Conservation (phyloP, 2,888 invertebrate genomes). For the Meta bourneti region DNA sequence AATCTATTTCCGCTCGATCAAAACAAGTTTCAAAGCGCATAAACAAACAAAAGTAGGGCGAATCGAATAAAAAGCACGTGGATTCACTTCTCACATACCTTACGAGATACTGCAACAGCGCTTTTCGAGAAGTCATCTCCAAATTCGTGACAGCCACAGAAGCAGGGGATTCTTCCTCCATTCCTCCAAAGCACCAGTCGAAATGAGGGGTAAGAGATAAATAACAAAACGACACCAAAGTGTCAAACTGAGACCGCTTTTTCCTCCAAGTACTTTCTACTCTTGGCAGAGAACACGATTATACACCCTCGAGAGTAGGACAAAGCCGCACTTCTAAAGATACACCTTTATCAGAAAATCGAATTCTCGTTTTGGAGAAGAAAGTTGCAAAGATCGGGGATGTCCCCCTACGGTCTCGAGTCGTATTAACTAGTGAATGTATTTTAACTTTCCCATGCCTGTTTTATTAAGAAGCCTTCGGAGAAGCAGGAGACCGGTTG, state of each 20-base stretch:
- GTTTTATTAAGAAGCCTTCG: constrained; percentile 37
- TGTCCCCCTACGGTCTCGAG: background rate
- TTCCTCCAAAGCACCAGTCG: constrained; percentile 1
- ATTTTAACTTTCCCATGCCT: constrained; percentile 34
- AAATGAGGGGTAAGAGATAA: background rate
- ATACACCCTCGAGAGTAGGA: constrained; percentile 29
- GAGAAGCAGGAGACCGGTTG: constrained; percentile 34
- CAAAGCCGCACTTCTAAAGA: constrained; percentile 26
- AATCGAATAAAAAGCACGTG: too few relatives aligned
- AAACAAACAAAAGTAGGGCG: too few relatives aligned
- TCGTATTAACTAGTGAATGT: constrained; percentile 43
- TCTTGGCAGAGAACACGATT: constrained; percentile 27
- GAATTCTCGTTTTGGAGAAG: constrained; percentile 10
- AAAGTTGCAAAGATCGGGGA: constrained; percentile 3
- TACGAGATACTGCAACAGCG: constrained; percentile 85
- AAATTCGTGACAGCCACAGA: constrained; percentile 28
- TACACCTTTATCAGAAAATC: constrained; percentile 29
- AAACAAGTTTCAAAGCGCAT: too few relatives aligned
- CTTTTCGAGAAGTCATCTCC: constrained; percentile 83
- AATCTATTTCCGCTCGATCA: too few relatives aligned
- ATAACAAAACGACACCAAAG: constrained; percentile 32
- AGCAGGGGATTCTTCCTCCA: constrained; percentile 27
- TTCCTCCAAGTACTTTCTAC: constrained; percentile 12
- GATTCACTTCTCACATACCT: constrained; percentile 82
- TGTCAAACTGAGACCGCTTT: constrained; percentile 33